These are phyloP conservation scores for Cottoperca gobio DNA, from an alignment of 2,797 vertebrate species.

Conservation along the genomic window DNA sequence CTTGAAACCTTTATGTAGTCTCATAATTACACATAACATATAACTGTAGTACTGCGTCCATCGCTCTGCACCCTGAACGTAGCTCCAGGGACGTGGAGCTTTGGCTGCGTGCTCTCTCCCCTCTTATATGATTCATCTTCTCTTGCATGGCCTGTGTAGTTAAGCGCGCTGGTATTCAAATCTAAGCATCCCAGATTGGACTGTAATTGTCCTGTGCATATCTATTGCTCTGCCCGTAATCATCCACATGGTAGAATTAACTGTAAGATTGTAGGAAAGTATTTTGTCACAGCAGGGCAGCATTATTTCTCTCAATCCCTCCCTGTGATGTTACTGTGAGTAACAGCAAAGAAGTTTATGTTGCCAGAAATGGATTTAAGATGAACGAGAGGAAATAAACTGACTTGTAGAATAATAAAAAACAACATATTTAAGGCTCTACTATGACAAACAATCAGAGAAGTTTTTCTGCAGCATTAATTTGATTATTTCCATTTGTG, in stretches of 20 bases:
- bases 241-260: slow-evolving; percentile 72
- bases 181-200: slow-evolving; percentile 75
- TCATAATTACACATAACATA: slow-evolving; percentile 62
- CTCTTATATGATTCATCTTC: slow-evolving; percentile 58
- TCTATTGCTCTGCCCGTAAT: slow-evolving; percentile 71
- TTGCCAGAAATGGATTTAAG: slow-evolving; percentile 54
- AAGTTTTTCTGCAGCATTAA: slow-evolving; percentile 31
- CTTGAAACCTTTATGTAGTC: slow-evolving; percentile 42
- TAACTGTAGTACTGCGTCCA: slow-evolving; percentile 39
- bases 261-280: slow-evolving; percentile 72
- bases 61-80: slow-evolving; percentile 34
- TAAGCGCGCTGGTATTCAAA: slow-evolving; percentile 75
- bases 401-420: slow-evolving; percentile 10
- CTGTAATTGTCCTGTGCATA: slow-evolving; percentile 72
- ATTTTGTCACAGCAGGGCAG: slow-evolving; percentile 59
- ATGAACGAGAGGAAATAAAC: slow-evolving; percentile 14
- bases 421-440: not conserved
- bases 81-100: slow-evolving; percentile 67
- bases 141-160: slow-evolving; percentile 58
- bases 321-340: slow-evolving; percentile 55
- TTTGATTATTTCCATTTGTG: slow-evolving; percentile 69
- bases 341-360: slow-evolving; percentile 66
- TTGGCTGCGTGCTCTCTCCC: slow-evolving; percentile 50
- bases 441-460: slow-evolving; percentile 42
- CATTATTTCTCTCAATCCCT: slow-evolving; percentile 52